These are phyloP conservation scores for Zaprionus davidi DNA, from an alignment of 1,140 invertebrate genomes.

Conservation along the genomic window DNA sequence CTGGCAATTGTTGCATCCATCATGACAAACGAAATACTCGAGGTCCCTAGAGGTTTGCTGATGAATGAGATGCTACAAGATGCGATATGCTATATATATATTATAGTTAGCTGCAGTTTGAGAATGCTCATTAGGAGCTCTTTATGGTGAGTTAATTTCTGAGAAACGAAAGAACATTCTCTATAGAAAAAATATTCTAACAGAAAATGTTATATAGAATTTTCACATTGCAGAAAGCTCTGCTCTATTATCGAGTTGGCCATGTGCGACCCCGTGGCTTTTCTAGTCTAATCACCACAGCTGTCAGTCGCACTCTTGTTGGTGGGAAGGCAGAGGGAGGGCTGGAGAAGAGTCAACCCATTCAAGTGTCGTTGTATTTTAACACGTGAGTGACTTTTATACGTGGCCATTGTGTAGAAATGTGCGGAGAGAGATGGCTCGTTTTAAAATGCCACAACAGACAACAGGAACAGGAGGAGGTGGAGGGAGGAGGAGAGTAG, in stretches of 20 bases:
- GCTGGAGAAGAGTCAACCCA: conserved; percentile 22
- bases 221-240: too few relatives aligned
- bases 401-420: conserved; percentile 46
- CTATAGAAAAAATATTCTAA: too few relatives aligned
- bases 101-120: too few relatives aligned
- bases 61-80: neutral
- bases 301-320: conserved; percentile 35
- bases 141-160: too few relatives aligned
- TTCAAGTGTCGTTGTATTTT: conserved; percentile 64
- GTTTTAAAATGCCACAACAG: conserved; percentile 33
- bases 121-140: too few relatives aligned
- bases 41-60: conserved; percentile 24
- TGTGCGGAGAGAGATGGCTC: conserved; percentile 29
- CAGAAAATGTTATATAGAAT: too few relatives aligned
- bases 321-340: neutral
- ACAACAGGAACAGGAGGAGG: neutral
- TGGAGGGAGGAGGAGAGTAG: neutral
- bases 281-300: conserved; percentile 35
- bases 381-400: conserved; percentile 77
- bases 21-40: neutral
- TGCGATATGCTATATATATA: too few relatives aligned
- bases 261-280: too few relatives aligned
- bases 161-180: too few relatives aligned
- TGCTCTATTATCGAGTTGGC: too few relatives aligned
- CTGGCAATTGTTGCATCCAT: conserved; percentile 40